Conservation (phyloP, 2,797 vertebrate genomes). For the Brotula barbata region DNA sequence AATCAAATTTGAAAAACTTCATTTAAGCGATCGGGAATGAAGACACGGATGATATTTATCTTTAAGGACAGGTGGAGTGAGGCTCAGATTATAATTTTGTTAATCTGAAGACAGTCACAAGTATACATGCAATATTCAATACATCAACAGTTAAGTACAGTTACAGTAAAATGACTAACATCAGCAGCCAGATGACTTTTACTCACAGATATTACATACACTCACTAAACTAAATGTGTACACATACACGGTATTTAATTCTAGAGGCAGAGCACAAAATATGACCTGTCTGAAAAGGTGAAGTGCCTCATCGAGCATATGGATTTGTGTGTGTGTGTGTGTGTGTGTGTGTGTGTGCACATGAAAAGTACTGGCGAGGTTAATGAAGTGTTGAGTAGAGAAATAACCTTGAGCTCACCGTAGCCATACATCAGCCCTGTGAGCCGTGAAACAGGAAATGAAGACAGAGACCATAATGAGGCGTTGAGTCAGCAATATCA, state of each 20-base stretch:
- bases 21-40: no score
- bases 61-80: neutral
- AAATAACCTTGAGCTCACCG: constrained; percentile 76
- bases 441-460: constrained; percentile 75
- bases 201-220: constrained; percentile 8
- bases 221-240: constrained; percentile 27
- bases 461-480: constrained; percentile 75
- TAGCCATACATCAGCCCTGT: constrained; percentile 73
- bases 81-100: neutral
- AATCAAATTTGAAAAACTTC: no score
- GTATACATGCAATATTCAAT: neutral
- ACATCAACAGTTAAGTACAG: no score
- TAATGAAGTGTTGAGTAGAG: constrained; percentile 77
- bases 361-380: constrained; percentile 60
- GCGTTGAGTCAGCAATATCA: constrained; percentile 78
- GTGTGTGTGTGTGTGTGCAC: constrained; percentile 23
- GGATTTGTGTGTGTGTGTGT: constrained; percentile 7
- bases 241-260: constrained; percentile 49
- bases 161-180: no score
- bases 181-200: no score
- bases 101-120: neutral
- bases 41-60: no score
- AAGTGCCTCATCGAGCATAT: constrained; percentile 38
- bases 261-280: constrained; percentile 44
- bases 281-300: constrained; percentile 49